A percentile compares a stretch with the other conserved stretches of the same genome.
These are phyloP conservation scores for Eupithecia insigniata DNA, from an alignment of 2,888 invertebrate genomes.

Conservation along the genomic window DNA sequence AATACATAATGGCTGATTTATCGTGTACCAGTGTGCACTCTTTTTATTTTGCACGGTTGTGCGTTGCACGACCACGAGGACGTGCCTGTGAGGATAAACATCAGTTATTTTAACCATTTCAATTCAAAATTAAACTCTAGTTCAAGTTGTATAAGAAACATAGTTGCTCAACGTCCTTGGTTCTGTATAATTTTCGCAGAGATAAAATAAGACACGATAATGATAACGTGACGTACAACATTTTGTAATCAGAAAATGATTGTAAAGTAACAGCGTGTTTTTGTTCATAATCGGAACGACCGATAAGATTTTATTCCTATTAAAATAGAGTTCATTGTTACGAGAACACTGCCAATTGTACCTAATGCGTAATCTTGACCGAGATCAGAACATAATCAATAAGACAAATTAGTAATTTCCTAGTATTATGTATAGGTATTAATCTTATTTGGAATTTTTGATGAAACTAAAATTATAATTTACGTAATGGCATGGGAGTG, in stretches of 20 bases:
- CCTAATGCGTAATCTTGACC: not conserved
- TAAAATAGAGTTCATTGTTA: not conserved
- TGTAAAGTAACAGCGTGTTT: not conserved
- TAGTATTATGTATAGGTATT: not conserved
- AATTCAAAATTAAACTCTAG: constrained; percentile 16
- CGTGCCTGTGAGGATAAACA: constrained; percentile 28
- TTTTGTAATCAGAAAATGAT: not conserved
- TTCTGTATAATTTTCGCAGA: constrained; percentile 29
- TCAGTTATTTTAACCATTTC: constrained; percentile 13
- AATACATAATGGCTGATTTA: not conserved
- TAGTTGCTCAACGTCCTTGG: constrained; percentile 8
- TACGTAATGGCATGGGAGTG: too few relatives aligned
- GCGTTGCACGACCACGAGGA: constrained; percentile 13
- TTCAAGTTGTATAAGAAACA: not conserved
- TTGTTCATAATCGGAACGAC: not conserved
- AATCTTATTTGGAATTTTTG: not conserved
- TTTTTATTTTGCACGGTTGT: constrained; percentile 9
- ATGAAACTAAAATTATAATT: not conserved
- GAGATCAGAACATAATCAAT: not conserved
- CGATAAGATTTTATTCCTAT: not conserved
- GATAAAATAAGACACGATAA: constrained; percentile 24
- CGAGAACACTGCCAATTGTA: not conserved
- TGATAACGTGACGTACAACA: not conserved
- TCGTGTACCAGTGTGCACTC: constrained; percentile 1
- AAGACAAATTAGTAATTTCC: not conserved